Conservation (phyloP, 1,140 invertebrate species). For the Drosophila funebris region DNA sequence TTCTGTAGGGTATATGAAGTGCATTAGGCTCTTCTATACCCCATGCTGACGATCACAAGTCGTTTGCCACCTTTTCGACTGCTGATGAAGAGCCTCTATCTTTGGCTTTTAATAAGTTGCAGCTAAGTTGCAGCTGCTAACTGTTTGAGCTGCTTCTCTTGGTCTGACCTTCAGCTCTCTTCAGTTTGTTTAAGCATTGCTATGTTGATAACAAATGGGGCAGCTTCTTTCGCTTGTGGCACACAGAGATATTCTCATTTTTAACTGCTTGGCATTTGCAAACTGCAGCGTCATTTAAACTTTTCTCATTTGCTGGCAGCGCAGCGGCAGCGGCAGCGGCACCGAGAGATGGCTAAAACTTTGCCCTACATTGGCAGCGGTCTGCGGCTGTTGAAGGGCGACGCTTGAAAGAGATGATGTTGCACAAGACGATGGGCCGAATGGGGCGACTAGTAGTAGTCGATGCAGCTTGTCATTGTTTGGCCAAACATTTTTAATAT, state of each 20-base stretch:
- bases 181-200: slow-evolving; percentile 18
- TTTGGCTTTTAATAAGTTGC: neutral
- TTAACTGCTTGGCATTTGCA: slow-evolving; percentile 81
- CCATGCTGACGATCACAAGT: neutral
- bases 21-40: neutral
- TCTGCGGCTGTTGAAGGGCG: neutral
- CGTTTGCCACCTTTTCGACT: neutral
- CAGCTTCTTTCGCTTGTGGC: slow-evolving; percentile 20
- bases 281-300: slow-evolving; percentile 81
- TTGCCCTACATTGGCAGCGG: slow-evolving; percentile 62
- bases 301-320: slow-evolving; percentile 79
- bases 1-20: no score
- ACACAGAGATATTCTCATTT: slow-evolving; percentile 72
- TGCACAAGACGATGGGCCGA: slow-evolving; percentile 42
- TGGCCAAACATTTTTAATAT: slow-evolving; percentile 78
- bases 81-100: neutral
- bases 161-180: slow-evolving; percentile 52
- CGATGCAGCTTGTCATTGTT: slow-evolving; percentile 59
- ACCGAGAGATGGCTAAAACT: slow-evolving; percentile 49
- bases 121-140: neutral
- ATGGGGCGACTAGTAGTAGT: slow-evolving; percentile 21
- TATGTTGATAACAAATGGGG: slow-evolving; percentile 70
- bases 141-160: neutral
- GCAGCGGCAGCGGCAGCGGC: slow-evolving; percentile 52
- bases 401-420: slow-evolving; percentile 4